These are phyloP conservation scores for Prietella phreatophila DNA, from an alignment of 2,113 vertebrate species.

Conservation along the genomic window DNA sequence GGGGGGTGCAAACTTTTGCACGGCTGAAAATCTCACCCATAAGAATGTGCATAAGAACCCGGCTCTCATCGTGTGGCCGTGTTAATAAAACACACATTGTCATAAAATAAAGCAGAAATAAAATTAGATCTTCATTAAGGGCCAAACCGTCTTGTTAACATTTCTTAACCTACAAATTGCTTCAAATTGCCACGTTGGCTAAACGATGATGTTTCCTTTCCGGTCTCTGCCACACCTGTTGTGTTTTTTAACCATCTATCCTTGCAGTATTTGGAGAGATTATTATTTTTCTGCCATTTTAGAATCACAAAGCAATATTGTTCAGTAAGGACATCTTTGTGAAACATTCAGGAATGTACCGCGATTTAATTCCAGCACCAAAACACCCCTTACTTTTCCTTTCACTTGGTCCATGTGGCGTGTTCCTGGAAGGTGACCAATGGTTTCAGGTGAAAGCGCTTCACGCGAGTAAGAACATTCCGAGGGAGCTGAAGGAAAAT, in stretches of 20 bases:
- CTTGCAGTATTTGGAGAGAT: slow-evolving; percentile 20
- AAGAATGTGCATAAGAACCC: neutral
- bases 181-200: neutral
- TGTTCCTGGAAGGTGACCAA: slow-evolving; percentile 62
- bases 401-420: slow-evolving; percentile 41
- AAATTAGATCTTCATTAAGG: slow-evolving; percentile 3
- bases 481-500: slow-evolving; percentile 16
- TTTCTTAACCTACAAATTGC: neutral
- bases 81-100: neutral
- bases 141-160: neutral
- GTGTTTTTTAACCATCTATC: neutral
- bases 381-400: slow-evolving; percentile 54
- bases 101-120: neutral
- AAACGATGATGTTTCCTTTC: neutral
- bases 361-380: slow-evolving; percentile 58
- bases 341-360: slow-evolving; percentile 56
- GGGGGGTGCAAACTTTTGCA: neutral
- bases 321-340: slow-evolving; percentile 39
- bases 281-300: slow-evolving; percentile 33
- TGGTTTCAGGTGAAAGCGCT: slow-evolving; percentile 60
- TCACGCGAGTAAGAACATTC: slow-evolving; percentile 42
- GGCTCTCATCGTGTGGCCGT: neutral
- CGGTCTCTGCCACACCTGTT: neutral
- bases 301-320: slow-evolving; percentile 10
- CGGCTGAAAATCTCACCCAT: neutral